Conservation (phyloP, 92 coral and sea anemone genomes). For the Zoanthus sansibaricus region DNA sequence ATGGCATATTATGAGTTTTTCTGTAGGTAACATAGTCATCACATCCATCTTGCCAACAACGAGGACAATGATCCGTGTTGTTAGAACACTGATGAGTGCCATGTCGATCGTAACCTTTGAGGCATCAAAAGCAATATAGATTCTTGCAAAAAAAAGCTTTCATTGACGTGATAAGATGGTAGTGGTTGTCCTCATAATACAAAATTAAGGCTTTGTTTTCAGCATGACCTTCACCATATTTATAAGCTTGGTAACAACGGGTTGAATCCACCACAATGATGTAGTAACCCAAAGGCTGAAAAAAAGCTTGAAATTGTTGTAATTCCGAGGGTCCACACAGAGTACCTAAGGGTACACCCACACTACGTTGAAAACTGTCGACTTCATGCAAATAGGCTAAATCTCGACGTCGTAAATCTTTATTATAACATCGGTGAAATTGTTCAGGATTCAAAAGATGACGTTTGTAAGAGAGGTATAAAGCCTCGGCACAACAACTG, state of each 20-base stretch:
- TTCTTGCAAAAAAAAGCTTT: neutral
- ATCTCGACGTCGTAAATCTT: no score
- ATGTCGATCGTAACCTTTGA: neutral
- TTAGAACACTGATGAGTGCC: neutral
- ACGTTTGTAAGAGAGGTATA: neutral
- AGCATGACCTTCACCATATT: neutral
- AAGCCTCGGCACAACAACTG: neutral
- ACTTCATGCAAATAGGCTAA: neutral
- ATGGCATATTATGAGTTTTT: no score
- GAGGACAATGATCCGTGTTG: neutral
- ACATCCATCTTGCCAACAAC: neutral
- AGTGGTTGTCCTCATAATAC: slow-evolving; percentile 7
- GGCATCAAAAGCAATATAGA: neutral
- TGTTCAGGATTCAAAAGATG: neutral
- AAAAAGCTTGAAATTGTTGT: neutral
- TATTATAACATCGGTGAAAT: no score
- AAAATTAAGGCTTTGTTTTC: neutral
- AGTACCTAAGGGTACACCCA: neutral
- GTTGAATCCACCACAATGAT: neutral
- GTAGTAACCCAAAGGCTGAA: neutral
- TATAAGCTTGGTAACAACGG: neutral
- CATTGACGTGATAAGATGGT: neutral
- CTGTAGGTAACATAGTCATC: no score
- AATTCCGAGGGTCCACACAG: neutral
- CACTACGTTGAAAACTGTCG: neutral